Percentiles rank a stretch among this genome's conserved stretches.
These are phyloP conservation scores for Parnassius apollo DNA, from an alignment of 2,888 invertebrate species.

Conservation along the genomic window DNA sequence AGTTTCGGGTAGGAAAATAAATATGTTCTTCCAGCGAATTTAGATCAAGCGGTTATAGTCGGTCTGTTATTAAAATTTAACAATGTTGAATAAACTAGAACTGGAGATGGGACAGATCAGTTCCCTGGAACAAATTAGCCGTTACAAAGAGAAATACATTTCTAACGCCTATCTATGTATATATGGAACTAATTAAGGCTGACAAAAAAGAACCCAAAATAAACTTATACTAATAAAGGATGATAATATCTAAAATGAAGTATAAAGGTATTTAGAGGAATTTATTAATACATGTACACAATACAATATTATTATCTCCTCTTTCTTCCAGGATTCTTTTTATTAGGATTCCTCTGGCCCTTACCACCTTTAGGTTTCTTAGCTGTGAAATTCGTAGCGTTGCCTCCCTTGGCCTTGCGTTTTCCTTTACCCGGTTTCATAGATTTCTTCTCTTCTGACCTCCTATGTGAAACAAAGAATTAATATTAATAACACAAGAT, in stretches of 20 bases:
- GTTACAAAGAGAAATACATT: too few relatives aligned
- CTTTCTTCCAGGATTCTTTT: conserved; percentile 85
- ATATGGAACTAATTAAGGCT: neutral
- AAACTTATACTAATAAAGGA: too few relatives aligned
- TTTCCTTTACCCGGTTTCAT: conserved; percentile 58
- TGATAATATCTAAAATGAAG: too few relatives aligned
- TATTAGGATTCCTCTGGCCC: conserved; percentile 85
- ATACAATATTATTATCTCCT: conserved; percentile 74
- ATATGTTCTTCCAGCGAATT: too few relatives aligned
- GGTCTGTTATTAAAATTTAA: too few relatives aligned
- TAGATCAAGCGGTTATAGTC: too few relatives aligned
- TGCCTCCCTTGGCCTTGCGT: conserved; percentile 58
- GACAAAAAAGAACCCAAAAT: too few relatives aligned
- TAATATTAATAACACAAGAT: conserved; percentile 7
- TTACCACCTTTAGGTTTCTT: conserved; percentile 86
- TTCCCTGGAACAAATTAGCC: too few relatives aligned
- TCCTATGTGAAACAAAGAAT: conserved; percentile 37
- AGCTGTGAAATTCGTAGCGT: conserved; percentile 66
- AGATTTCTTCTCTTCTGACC: conserved; percentile 77
- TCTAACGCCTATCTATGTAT: neutral
- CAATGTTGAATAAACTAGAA: too few relatives aligned
- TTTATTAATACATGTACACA: neutral
- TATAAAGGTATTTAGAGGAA: too few relatives aligned
- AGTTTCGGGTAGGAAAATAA: too few relatives aligned
- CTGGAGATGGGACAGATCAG: too few relatives aligned